Percentiles rank a stretch among this genome's conserved stretches.
These are phyloP conservation scores for Crotalus viridis DNA, from an alignment of 2,113 vertebrate species.

Conservation along the genomic window DNA sequence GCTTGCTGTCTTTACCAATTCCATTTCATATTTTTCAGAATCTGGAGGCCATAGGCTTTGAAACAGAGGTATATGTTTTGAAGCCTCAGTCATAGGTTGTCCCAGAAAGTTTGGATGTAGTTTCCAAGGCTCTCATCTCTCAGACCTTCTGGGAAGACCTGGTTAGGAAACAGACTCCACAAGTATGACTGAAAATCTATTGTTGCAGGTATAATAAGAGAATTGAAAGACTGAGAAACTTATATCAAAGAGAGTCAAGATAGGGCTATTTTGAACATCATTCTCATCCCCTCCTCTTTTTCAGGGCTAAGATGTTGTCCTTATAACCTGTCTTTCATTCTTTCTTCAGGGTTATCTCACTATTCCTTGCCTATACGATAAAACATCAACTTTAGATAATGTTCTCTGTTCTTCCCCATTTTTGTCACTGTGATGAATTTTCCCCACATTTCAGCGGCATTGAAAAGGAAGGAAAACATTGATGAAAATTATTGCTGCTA, in stretches of 20 bases:
- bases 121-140: neutral
- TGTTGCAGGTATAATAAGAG: neutral
- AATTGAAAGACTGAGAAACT: neutral
- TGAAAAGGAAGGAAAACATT: neutral
- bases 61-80: neutral
- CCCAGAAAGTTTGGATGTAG: neutral
- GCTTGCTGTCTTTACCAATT: neutral
- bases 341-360: neutral
- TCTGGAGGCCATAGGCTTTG: neutral
- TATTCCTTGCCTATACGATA: neutral
- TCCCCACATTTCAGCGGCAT: neutral
- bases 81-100: neutral
- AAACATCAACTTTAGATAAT: neutral
- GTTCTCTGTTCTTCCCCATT: neutral
- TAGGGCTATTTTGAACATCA: neutral
- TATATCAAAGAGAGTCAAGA: neutral
- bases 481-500: neutral
- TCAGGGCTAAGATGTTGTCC: neutral
- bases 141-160: neutral
- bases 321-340: neutral
- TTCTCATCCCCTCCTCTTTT: neutral
- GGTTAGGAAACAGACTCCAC: neutral
- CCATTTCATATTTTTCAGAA: neutral
- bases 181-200: neutral
- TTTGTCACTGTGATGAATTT: neutral